Base-by-base conservation (phyloP, 2,797 vertebrate genomes). In the Otolemur crassicaudatus region DNA sequence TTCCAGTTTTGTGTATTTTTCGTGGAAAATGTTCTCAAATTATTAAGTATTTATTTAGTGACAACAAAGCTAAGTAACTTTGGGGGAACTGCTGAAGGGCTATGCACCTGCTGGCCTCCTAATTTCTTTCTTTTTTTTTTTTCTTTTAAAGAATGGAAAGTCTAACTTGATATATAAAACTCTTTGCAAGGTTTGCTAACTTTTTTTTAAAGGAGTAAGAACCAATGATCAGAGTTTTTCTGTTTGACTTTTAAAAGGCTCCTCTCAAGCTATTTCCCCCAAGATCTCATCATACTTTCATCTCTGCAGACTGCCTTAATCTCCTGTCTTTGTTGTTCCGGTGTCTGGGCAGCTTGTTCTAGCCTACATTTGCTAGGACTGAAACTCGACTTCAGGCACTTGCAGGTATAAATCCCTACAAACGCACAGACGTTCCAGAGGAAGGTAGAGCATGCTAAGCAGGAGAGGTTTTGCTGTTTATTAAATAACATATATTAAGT, bases 291-390 rank as follows among this genome's bases (percentile, higher is more conserved):
- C 97, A 90, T 53, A 95, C 97, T 98, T 98, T 99, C 96, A 97
- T 98, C 98, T 98, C 97, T 23, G 7, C 87, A 98, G 98, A 98
- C 97, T 98, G 96, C 97, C 98, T 98, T 98, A 98, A 98, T 98
- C 94, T 97, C 83, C 49, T 79, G 94, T 97, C 97, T 98, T 98
- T 98, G 97, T 98, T 98, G 95, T 98, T 98, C 94, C 97, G 96
- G 75, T 97, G 97, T 90, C 79, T 10, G 94, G 98, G 98, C 98
- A 97, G 96, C 97, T 98, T 98, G 97, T 98, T 98, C 96, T 97
- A 97, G 94, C 65, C 95, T 88, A 97, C 92, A 97, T 98, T 98
- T 98, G 93, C 97, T 98, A 97, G 97, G 97, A 96, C 95, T 98
- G 97, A 98, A 98, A 98, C 96, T 98, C 98, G 98, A 98, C 96